Percentiles rank a stretch among this genome's conserved stretches.
Evolutionary conservation across 2,888 invertebrate species (phyloP).

Genomic region (Pachydiplax longipennis): DNA sequence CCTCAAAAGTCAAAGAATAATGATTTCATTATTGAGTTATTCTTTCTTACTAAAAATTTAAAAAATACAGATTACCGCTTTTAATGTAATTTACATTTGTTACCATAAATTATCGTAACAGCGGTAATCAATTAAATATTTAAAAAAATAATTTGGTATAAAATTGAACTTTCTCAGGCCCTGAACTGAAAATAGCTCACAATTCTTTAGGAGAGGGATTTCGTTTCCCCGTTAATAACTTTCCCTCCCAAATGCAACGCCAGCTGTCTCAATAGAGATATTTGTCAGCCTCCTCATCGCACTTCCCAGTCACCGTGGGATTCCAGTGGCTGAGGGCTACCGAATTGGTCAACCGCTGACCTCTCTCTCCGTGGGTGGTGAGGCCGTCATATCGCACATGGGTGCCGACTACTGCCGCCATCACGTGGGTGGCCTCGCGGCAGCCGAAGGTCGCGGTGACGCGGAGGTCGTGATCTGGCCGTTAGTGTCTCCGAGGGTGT

Average conservation of each 20-base stretch:
- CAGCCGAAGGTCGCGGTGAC: not conserved
- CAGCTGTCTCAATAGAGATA: not conserved
- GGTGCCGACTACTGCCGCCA: constrained; percentile 33
- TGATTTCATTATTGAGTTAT: no score
- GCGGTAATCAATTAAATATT: no score
- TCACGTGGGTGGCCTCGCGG: constrained; percentile 27
- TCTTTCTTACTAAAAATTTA: no score
- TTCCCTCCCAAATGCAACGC: no score
- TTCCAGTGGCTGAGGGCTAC: not conserved
- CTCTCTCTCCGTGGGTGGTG: not conserved
- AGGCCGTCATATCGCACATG: not conserved
- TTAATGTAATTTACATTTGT: no score
- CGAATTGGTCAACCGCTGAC: not conserved
- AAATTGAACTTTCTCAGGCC: not conserved
- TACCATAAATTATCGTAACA: no score
- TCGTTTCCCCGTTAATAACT: no score
- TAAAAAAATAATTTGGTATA: no score
- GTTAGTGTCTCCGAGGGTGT: constrained; percentile 29
- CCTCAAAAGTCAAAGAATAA: no score
- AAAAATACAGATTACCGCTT: no score
- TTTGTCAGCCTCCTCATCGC: not conserved
- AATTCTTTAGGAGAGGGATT: no score
- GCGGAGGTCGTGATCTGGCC: constrained; percentile 9
- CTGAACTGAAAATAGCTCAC: no score
- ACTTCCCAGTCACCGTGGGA: not conserved